A percentile compares a stretch with the other conserved stretches of the same genome.
phyloP scores from a whole-genome alignment of 1,140 invertebrate genomes.

The Harpegnathos saltator region DNA sequence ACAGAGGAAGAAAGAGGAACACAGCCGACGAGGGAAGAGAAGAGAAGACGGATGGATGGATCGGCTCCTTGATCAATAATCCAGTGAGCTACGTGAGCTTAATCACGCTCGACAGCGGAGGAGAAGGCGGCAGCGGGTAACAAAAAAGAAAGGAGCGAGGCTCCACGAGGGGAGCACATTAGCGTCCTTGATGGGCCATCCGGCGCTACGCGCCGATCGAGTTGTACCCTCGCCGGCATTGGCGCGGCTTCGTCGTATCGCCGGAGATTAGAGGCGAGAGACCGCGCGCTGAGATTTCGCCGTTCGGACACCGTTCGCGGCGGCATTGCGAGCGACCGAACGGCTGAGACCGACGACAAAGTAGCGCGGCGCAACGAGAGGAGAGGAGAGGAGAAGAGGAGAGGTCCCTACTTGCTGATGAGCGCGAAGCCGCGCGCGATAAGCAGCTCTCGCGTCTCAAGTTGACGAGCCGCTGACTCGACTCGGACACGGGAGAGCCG shows the following conservation, averaged over 20 bases:
- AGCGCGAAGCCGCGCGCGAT: constrained; percentile 31
- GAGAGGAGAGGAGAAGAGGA: neutral
- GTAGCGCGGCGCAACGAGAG: neutral
- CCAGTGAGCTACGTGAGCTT: neutral
- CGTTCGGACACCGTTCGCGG: too few relatives aligned
- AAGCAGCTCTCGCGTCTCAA: constrained; percentile 51
- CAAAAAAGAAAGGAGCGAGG: constrained; percentile 42
- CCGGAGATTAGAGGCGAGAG: constrained; percentile 48
- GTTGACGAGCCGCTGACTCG: constrained; percentile 46
- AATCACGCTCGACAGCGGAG: neutral
- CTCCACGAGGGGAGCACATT: neutral
- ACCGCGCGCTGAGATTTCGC: too few relatives aligned
- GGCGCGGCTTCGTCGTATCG: constrained; percentile 16
- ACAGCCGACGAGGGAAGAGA: neutral
- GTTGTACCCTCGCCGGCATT: constrained; percentile 41
- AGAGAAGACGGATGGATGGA: neutral
- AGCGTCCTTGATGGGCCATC: constrained; percentile 39
- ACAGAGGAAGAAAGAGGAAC: constrained; percentile 12
- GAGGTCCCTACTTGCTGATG: constrained; percentile 59
- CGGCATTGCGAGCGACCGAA: too few relatives aligned
- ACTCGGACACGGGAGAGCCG: constrained; percentile 42
- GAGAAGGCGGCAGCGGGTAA: neutral
- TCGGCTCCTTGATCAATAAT: constrained; percentile 17
- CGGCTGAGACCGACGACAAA: constrained; percentile 23
- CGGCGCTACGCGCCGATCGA: constrained; percentile 36